Evolutionary conservation across 2,797 vertebrate species (phyloP), one percentile per base, ranked within the genome.

Genomic region (Falco berigora): DNA sequence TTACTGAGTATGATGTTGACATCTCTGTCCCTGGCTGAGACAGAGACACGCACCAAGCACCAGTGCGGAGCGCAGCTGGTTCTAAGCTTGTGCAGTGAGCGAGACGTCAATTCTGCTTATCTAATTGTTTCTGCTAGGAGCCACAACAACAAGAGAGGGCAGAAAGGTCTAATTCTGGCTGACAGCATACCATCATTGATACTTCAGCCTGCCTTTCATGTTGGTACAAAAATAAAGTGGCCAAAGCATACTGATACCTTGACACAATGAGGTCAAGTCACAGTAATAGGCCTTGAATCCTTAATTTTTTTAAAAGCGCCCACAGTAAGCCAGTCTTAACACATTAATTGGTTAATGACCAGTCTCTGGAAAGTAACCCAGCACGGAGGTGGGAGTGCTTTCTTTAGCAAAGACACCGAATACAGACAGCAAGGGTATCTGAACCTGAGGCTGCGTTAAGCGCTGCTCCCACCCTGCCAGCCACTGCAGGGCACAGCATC

Each of bases 261-360:
- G 96, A 96, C 96, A 92, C 93, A 97, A 97, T 95, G 96, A 96
- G 97, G 97, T 86, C 96, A 86, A 92, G 53, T 86, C 10, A 24
- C 89, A 53, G 78, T 44, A 88, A 95, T 0, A 53, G 81, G 63
- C 21, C 34, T 91, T 23, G 20, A 95, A 79, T 92, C 76, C 62
- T 50, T 42, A 12, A 42, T 63, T 64, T 63, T 75, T 71, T 59
- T 27, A 32, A 61, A 95, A 95, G 75, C 53, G 24, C 88, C 46
- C 46, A 46, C 0, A 0, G 59, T 72, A 46, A 91, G 50, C 64
- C 77, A 55, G 50, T 11, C 55, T 49, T 53, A 55, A 46, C 44
- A 67, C 21, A 34, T 28, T 28, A 72, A 22, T 7, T 83, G 87
- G 34, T 59, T 76, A 64, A 75, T 15, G 58, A 72, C 53, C 67